Base-by-base conservation (phyloP, 2,797 vertebrate species). In the Harpagifer antarcticus region DNA sequence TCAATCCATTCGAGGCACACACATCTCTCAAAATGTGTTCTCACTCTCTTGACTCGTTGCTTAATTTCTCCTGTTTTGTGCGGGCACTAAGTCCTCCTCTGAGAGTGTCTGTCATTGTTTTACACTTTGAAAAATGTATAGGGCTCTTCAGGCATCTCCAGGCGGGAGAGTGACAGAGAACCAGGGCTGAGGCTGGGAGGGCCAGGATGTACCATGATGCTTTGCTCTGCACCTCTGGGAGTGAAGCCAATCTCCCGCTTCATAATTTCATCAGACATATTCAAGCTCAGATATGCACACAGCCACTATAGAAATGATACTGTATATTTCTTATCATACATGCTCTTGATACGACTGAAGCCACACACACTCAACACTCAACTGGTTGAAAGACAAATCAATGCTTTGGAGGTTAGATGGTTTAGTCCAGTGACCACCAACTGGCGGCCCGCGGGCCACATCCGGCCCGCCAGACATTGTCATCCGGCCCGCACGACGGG, bases 231-330 rank as follows among this genome's bases (percentile, higher is more conserved):
- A 79, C 64, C 58, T 84, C 67, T 83, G 77, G 83, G 76, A 87
- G 83, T 79, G 0, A 82, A 92, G 88, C 89, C 83, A 82, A 79
- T 88, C 84, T n/a, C n/a, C n/a, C n/a, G n/a, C n/a, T 66, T 82
- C 68, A 86, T 83, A 71, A 86, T 82, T 72, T 75, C 37, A 58
- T 74, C 81, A 78, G 73, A 74, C 80, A 82, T 78, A 78, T 76
- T 78, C 64, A 61, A 63, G 70, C 74, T 78, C 68, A 77, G 74
- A 79, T 69, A 60, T 78, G 72, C 59, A 62, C 20, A 9, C 43
- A 33, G 63, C 9, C 9, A 45, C 19, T 15, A 15, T 4, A 50
- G 14, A 23, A 64, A 37, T 27, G 27, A 27, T 27, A 27, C 27
- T 27, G 68, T 17, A 33, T 17, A 55, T 23, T 72, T 74, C 78